Conservation (phyloP, 1,140 invertebrate genomes). For the Drosophila triauraria region DNA sequence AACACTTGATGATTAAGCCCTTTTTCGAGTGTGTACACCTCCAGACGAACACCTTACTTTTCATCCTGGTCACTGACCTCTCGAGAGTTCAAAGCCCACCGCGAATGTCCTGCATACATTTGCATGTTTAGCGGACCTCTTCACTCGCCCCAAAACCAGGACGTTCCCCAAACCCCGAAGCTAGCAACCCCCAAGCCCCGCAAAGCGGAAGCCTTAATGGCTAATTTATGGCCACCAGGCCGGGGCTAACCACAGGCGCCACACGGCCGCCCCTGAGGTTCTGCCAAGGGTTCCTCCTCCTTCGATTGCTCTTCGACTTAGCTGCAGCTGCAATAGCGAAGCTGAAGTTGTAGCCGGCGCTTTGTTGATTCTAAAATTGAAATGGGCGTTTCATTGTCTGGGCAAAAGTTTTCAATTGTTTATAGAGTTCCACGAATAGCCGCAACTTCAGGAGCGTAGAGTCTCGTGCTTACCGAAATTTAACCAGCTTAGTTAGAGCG, state of each 20-base stretch:
- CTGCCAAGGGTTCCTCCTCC: slow-evolving; percentile 1
- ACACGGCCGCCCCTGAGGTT: background rate
- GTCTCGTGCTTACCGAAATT: slow-evolving; percentile 44
- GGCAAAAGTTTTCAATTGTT: slow-evolving; percentile 78
- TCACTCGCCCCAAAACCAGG: slow-evolving; percentile 3
- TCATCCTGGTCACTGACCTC: slow-evolving; percentile 70
- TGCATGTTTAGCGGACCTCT: slow-evolving; percentile 63
- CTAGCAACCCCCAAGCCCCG: slow-evolving; percentile 20
- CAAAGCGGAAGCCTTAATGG: slow-evolving; percentile 75
- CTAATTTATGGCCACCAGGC: slow-evolving; percentile 78
- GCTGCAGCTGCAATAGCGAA: slow-evolving; percentile 22
- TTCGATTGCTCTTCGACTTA: slow-evolving; percentile 1
- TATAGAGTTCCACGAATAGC: slow-evolving; percentile 68
- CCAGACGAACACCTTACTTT: slow-evolving; percentile 61
- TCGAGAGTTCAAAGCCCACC: slow-evolving; percentile 71
- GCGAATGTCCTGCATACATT: slow-evolving; percentile 70
- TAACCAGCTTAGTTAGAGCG: slow-evolving; percentile 30
- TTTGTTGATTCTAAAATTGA: slow-evolving; percentile 80
- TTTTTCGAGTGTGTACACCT: slow-evolving; percentile 24
- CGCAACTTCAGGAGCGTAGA: slow-evolving; percentile 23
- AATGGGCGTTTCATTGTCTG: slow-evolving; percentile 74
- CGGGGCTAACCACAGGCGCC: slow-evolving; percentile 55
- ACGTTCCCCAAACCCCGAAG: slow-evolving; percentile 10
- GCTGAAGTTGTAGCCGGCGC: slow-evolving; percentile 44
- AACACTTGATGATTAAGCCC: background rate